Evolutionary conservation across 1,140 invertebrate genomes (phyloP).

Genomic region (Gyrodactylus bullatarudis): DNA sequence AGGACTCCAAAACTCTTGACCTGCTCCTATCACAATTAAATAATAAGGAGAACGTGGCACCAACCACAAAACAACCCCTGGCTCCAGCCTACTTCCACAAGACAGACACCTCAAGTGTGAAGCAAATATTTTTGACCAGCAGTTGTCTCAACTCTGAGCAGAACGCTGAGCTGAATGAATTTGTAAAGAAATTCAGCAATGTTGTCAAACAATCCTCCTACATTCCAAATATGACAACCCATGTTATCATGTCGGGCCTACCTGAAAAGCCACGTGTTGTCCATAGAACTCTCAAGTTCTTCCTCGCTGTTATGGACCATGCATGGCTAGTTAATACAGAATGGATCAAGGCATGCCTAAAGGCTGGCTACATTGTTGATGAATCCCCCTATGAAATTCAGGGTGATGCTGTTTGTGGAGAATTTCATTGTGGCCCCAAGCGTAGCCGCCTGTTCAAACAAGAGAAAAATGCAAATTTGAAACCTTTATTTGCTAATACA

Average conservation of each 20-base stretch:
- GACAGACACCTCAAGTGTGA: background rate
- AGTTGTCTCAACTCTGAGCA: background rate
- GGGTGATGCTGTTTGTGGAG: background rate
- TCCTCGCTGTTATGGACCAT: background rate
- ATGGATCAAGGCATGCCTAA: background rate
- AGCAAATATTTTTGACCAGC: background rate
- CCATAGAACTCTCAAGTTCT: slow-evolving; percentile 1
- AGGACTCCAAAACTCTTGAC: background rate
- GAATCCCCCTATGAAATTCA: background rate
- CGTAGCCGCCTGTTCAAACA: background rate
- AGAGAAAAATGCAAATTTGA: background rate
- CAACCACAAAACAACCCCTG: background rate
- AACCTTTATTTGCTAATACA: background rate
- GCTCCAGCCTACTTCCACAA: too few relatives aligned
- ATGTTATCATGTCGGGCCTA: background rate
- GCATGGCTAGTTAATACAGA: background rate
- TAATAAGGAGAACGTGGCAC: background rate
- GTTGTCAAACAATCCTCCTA: background rate
- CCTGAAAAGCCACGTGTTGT: background rate
- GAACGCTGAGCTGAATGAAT: background rate
- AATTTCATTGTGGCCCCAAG: background rate
- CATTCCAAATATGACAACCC: background rate
- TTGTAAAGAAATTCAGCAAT: background rate
- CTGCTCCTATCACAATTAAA: background rate
- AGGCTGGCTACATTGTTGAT: background rate